Percentiles rank a stretch among this genome's conserved stretches.
Evolutionary conservation across 2,888 invertebrate genomes (phyloP).

Genomic region (Caenorhabditis sinica): DNA sequence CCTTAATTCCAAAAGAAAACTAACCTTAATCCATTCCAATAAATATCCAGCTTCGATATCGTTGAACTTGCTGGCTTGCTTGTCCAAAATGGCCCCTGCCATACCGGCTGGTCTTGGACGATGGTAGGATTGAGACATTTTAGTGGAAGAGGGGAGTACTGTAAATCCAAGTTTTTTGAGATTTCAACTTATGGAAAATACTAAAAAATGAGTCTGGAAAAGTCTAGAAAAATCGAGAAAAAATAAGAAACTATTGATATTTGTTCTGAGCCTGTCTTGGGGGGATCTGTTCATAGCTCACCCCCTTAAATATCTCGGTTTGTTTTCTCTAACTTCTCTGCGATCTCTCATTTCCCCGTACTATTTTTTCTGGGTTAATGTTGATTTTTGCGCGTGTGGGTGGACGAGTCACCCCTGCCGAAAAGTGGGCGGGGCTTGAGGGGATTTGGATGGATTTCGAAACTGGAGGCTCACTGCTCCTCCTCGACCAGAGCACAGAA

Average conservation of each 20-base stretch:
- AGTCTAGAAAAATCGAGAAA: neutral
- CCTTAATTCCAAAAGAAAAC: neutral
- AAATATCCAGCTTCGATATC: slow-evolving; percentile 94
- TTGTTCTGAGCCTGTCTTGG: neutral
- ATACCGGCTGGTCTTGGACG: slow-evolving; percentile 77
- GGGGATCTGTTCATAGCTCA: neutral
- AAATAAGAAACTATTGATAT: too few species aligned
- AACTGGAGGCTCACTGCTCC: slow-evolving; percentile 8
- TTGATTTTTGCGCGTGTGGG: slow-evolving; percentile 56
- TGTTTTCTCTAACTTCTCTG: slow-evolving; percentile 22
- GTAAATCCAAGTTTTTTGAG: neutral
- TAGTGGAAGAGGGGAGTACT: neutral
- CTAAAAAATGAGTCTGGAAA: neutral
- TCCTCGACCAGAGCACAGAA: slow-evolving; percentile 29
- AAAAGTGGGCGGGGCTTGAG: slow-evolving; percentile 11
- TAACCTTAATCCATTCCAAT: slow-evolving; percentile 91
- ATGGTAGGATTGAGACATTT: slow-evolving; percentile 74
- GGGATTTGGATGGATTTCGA: slow-evolving; percentile 42
- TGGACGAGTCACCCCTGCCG: slow-evolving; percentile 34
- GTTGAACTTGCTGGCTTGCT: slow-evolving; percentile 98
- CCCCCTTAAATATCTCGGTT: slow-evolving; percentile 34
- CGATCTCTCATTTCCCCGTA: neutral
- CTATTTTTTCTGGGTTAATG: slow-evolving; percentile 23
- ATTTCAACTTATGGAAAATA: too few species aligned
- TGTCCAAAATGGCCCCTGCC: slow-evolving; percentile 79